These are phyloP conservation scores for Coturnix japonica DNA, from an alignment of 2,113 vertebrate genomes.

Conservation along the genomic window DNA sequence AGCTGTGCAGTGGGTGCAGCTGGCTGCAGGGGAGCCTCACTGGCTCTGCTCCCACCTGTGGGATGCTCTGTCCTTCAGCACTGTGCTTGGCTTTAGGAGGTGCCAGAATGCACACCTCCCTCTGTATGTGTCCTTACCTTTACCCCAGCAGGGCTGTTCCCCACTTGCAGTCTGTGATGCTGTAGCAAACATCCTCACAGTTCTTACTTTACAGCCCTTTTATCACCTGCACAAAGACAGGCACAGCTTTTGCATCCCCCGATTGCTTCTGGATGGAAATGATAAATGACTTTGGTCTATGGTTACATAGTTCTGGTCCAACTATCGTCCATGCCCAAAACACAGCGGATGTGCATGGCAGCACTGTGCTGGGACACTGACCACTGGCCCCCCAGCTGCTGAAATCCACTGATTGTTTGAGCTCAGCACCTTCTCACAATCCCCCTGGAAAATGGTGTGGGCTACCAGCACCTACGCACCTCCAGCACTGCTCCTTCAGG, in stretches of 20 bases:
- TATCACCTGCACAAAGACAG: background rate
- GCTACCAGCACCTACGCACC: background rate
- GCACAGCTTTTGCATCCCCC: background rate
- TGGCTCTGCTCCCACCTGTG: background rate
- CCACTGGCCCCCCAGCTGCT: fast-evolving
- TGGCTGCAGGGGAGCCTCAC: background rate
- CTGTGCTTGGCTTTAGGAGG: background rate
- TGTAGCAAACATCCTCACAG: background rate
- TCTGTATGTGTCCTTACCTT: background rate
- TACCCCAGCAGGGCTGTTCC: background rate
- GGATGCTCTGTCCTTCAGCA: background rate
- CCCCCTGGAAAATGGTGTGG: fast-evolving
- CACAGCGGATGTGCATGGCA: background rate
- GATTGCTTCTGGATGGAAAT: background rate
- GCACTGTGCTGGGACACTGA: fast-evolving
- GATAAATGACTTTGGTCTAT: background rate
- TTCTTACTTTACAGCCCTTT: background rate
- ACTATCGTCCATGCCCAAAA: background rate
- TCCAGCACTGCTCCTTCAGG: background rate
- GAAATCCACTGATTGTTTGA: background rate
- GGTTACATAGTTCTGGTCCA: background rate
- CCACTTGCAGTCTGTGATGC: background rate
- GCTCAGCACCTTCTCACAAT: background rate
- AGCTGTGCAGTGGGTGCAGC: background rate
- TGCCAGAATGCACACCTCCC: background rate